These are phyloP conservation scores for Fragum fragum DNA, from an alignment of 2,888 invertebrate genomes.

Conservation along the genomic window DNA sequence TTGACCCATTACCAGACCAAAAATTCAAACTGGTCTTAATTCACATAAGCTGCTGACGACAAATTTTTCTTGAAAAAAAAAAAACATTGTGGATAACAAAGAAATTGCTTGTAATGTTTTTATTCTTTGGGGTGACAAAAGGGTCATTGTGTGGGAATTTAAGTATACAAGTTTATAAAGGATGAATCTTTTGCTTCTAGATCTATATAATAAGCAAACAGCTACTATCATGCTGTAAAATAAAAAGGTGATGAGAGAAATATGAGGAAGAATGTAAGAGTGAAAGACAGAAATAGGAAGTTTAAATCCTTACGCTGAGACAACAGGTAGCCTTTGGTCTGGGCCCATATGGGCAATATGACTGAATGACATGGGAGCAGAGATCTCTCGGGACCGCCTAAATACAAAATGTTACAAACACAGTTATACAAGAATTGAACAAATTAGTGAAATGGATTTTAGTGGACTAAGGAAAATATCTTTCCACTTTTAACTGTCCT, in stretches of 20 bases:
- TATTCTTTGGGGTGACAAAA: too few species aligned
- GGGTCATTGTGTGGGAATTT: too few species aligned
- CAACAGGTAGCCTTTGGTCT: slow-evolving; percentile 90
- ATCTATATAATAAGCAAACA: slow-evolving; percentile 5
- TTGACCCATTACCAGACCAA: too few species aligned
- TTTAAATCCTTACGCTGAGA: slow-evolving; percentile 65
- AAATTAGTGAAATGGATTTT: too few species aligned
- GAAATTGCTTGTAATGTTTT: too few species aligned
- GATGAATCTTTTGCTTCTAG: slow-evolving; percentile 3
- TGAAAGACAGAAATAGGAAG: slow-evolving; percentile 11
- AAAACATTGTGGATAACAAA: too few species aligned
- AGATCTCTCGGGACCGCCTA: slow-evolving; percentile 90
- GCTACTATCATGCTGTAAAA: slow-evolving; percentile 21
- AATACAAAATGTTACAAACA: slow-evolving; percentile 53
- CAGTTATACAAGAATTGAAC: not conserved
- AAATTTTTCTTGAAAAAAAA: too few species aligned
- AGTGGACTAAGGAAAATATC: too few species aligned
- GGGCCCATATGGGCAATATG: slow-evolving; percentile 99
- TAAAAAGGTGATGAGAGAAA: not conserved
- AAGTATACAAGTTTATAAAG: too few species aligned
- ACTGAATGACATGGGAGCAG: slow-evolving; percentile 98
- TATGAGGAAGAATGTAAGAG: slow-evolving; percentile 7
- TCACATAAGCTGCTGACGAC: too few species aligned
- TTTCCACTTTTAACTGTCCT: too few species aligned
- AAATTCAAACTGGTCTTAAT: too few species aligned